phyloP scores from a whole-genome alignment of 2,113 vertebrate genomes.

The Tragulus kanchil region DNA sequence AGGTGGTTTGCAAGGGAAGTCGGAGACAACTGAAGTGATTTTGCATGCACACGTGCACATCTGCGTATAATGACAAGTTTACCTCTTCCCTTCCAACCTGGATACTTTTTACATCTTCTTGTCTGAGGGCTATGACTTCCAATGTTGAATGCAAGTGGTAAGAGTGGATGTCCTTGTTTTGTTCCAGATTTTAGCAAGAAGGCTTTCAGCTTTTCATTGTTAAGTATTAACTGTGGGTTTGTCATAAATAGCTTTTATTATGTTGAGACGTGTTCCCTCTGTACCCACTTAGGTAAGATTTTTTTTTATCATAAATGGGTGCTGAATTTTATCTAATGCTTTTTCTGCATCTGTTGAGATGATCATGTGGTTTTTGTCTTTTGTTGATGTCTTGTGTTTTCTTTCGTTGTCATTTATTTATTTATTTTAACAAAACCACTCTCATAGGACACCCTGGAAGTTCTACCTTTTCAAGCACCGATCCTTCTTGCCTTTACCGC shows the following conservation, averaged over 20 bases:
- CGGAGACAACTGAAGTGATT: rapidly evolving
- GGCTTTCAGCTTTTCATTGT: background rate
- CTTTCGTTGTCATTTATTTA: too few species aligned
- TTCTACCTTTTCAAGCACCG: too few species aligned
- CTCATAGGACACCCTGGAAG: too few species aligned
- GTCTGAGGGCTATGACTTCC: background rate
- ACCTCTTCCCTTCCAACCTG: background rate
- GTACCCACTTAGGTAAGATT: background rate
- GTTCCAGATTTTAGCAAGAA: background rate
- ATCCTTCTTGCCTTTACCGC: too few species aligned
- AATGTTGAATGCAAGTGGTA: background rate
- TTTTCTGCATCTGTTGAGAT: background rate
- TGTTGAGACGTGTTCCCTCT: background rate
- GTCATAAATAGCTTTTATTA: background rate
- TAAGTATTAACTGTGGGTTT: background rate
- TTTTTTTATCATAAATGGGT: background rate
- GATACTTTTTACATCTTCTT: background rate
- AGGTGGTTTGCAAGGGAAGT: too few species aligned
- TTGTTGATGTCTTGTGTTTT: background rate
- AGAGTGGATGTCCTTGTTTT: background rate
- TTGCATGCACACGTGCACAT: background rate
- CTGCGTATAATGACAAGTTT: background rate
- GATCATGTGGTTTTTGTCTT: background rate
- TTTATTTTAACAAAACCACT: too few species aligned
- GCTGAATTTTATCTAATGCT: background rate